A percentile compares a stretch with the other conserved stretches of the same genome.
Conservation (phyloP, 2,797 vertebrate species). For the Crocidura indochinensis region DNA sequence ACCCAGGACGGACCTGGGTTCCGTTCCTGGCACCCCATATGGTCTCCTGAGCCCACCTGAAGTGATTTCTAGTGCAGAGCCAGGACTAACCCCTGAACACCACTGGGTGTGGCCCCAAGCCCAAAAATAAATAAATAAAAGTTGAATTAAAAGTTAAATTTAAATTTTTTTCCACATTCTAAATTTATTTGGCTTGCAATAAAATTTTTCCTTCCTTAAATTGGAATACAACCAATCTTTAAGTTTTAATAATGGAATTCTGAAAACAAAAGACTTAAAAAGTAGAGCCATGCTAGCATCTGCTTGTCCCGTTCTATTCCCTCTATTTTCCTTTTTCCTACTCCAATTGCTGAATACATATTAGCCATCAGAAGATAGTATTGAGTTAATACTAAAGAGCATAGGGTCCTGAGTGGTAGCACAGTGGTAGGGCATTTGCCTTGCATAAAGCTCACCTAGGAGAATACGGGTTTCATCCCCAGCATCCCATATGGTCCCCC, state of each 20-base stretch:
- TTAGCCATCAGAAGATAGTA: conserved; percentile 48
- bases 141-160: no score
- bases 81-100: no score
- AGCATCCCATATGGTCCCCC: no score
- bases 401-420: background rate
- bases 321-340: conserved; percentile 38
- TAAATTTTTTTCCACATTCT: conserved; percentile 14
- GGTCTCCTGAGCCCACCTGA: no score
- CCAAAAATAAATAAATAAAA: no score
- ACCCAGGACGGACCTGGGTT: no score
- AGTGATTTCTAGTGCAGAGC: no score
- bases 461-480: no score
- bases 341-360: conserved; percentile 21
- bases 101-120: no score
- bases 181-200: conserved; percentile 46
- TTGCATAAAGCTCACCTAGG: no score
- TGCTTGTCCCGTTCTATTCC: conserved; percentile 34
- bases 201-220: conserved; percentile 62
- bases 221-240: conserved; percentile 56
- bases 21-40: no score
- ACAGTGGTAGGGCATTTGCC: no score
- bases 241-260: conserved; percentile 38
- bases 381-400: conserved; percentile 45
- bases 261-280: conserved; percentile 48
- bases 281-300: conserved; percentile 45